These are phyloP conservation scores for Leptonema lineaticorne DNA, from an alignment of 1,140 invertebrate species.

Conservation along the genomic window DNA sequence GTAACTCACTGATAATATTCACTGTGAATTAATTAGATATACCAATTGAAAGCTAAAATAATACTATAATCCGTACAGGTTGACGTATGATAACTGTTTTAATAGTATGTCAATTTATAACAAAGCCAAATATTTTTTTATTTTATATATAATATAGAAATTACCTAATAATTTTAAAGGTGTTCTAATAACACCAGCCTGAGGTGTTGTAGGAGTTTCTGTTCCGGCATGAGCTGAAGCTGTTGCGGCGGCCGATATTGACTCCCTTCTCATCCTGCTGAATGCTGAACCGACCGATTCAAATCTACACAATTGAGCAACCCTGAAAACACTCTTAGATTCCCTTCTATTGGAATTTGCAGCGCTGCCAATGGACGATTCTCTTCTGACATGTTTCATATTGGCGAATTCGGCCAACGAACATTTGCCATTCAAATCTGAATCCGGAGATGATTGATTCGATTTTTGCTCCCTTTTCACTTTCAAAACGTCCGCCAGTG, in stretches of 20 bases:
- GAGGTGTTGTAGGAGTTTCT: slow-evolving; percentile 31
- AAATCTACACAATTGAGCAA: slow-evolving; percentile 14
- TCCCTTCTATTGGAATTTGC: neutral
- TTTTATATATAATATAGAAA: neutral
- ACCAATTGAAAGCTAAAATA: no score
- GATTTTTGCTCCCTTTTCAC: slow-evolving; percentile 19
- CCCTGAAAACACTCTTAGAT: neutral
- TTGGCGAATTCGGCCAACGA: slow-evolving; percentile 38
- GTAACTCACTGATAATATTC: no score
- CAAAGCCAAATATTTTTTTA: neutral
- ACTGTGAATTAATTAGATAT: no score
- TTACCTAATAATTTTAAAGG: slow-evolving; percentile 36
- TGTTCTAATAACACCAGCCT: slow-evolving; percentile 6
- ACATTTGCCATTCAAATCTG: slow-evolving; percentile 15
- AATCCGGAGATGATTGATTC: neutral
- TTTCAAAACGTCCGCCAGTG: slow-evolving; percentile 24
- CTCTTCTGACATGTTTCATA: slow-evolving; percentile 34
- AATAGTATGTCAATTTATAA: no score
- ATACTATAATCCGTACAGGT: no score
- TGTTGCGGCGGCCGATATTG: neutral
- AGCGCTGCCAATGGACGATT: slow-evolving; percentile 7
- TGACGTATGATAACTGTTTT: no score
- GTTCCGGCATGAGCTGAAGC: slow-evolving; percentile 5
- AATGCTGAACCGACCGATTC: slow-evolving; percentile 34
- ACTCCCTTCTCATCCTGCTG: slow-evolving; percentile 34